These are phyloP conservation scores for Narcine bancroftii DNA, from an alignment of 2,113 vertebrate genomes.

Conservation along the genomic window DNA sequence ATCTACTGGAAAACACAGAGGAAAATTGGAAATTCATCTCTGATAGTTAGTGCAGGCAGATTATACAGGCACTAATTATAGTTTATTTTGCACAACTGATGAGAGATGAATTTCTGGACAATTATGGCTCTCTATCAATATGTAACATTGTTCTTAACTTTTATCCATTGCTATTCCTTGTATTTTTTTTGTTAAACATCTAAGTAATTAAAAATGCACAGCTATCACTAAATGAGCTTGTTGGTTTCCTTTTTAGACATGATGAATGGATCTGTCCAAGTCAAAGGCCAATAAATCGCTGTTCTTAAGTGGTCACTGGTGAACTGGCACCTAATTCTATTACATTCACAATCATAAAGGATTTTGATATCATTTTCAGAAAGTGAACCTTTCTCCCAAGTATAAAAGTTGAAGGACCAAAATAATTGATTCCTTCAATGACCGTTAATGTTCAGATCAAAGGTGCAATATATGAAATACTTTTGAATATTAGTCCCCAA, in stretches of 20 bases:
- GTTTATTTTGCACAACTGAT: too few relatives aligned
- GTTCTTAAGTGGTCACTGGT: not conserved
- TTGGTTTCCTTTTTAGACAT: not conserved
- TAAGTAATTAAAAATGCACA: not conserved
- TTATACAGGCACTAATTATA: too few relatives aligned
- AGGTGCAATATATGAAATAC: not conserved
- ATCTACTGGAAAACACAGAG: not conserved
- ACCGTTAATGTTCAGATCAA: not conserved
- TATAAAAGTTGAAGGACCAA: not conserved
- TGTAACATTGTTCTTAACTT: not conserved
- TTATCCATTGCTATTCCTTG: not conserved
- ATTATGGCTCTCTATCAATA: not conserved
- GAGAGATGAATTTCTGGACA: too few relatives aligned
- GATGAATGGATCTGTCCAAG: constrained; percentile 31
- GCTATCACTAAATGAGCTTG: not conserved
- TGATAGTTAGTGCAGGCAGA: too few relatives aligned
- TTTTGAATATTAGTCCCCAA: not conserved
- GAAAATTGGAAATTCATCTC: too few relatives aligned
- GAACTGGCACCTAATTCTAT: not conserved
- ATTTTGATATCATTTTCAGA: not conserved
- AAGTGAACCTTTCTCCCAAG: not conserved
- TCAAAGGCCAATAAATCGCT: not conserved
- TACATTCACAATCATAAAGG: not conserved
- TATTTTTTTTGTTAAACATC: not conserved
- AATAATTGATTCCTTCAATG: not conserved